phyloP scores from a whole-genome alignment of 2,113 vertebrate species.

The Cyphomyrus plagiostoma region DNA sequence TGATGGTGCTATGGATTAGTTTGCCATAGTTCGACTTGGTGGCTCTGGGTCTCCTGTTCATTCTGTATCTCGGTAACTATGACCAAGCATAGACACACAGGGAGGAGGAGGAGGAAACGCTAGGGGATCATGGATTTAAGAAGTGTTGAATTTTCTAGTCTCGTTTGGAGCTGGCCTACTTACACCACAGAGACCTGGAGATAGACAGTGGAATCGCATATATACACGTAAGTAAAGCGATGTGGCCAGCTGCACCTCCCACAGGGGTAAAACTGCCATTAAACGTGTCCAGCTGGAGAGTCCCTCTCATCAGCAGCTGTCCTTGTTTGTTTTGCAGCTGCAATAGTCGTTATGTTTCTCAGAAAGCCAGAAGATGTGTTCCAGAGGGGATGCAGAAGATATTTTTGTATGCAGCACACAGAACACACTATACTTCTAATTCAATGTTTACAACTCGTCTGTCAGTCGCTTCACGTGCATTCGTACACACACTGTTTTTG shows the following conservation, averaged over 20 bases:
- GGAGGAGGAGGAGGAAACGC: neutral
- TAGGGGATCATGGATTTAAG: neutral
- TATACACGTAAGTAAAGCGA: constrained; percentile 19
- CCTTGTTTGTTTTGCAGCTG: constrained; percentile 13
- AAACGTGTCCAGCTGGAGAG: neutral
- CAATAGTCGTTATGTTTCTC: constrained; percentile 7
- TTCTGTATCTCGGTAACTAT: neutral
- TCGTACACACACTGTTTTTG: constrained; percentile 28
- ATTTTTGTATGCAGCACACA: constrained; percentile 18
- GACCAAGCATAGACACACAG: neutral
- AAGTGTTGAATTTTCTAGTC: constrained; percentile 27
- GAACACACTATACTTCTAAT: constrained; percentile 2
- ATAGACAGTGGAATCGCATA: constrained; percentile 18
- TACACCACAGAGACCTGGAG: constrained; percentile 13
- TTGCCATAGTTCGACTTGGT: neutral
- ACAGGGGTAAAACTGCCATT: neutral
- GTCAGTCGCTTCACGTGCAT: constrained; percentile 54
- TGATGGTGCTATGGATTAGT: neutral
- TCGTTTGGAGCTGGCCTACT: constrained; percentile 6
- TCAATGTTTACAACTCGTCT: constrained; percentile 59
- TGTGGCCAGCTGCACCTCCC: neutral
- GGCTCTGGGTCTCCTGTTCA: neutral
- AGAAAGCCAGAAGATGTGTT: constrained; percentile 18
- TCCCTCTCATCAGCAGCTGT: neutral
- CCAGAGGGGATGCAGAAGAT: constrained; percentile 52